phyloP scores from a whole-genome alignment of 2,113 vertebrate genomes.

The Notothenia rossii region DNA sequence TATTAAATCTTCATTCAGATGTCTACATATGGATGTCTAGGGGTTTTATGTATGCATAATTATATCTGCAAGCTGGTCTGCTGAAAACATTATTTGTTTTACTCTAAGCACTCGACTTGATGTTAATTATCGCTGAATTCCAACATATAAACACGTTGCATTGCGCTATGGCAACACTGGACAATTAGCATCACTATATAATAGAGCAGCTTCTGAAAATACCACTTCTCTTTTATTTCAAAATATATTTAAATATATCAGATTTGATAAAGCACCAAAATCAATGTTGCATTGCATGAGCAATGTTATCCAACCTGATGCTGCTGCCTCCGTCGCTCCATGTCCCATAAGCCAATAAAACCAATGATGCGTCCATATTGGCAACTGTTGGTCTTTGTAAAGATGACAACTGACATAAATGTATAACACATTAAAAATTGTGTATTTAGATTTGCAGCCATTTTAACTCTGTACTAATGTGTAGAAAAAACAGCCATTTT shows the following conservation, averaged over 20 bases:
- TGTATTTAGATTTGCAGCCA: conserved; percentile 62
- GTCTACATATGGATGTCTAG: conserved; percentile 18
- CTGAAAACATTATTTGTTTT: neutral
- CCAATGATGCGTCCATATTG: conserved; percentile 28
- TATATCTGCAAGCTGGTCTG: conserved; percentile 11
- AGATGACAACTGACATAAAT: conserved; percentile 66
- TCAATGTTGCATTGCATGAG: conserved; percentile 45
- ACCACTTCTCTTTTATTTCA: neutral
- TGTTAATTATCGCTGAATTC: conserved; percentile 50
- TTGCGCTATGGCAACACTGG: conserved; percentile 74
- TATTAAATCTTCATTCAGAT: conserved; percentile 22
- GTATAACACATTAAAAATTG: conserved; percentile 47
- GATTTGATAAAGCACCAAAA: neutral
- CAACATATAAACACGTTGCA: conserved; percentile 68
- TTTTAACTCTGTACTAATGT: conserved; percentile 66
- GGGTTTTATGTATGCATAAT: conserved; percentile 24
- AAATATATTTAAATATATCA: neutral
- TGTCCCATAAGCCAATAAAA: conserved; percentile 33
- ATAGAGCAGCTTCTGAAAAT: conserved; percentile 14
- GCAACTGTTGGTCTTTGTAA: conserved; percentile 30
- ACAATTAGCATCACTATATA: conserved; percentile 12
- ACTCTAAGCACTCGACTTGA: conserved; percentile 8
- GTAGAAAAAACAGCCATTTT: conserved; percentile 71
- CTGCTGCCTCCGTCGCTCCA: conserved; percentile 46
- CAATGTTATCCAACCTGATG: conserved; percentile 28